Evolutionary conservation across 2,797 vertebrate genomes (phyloP).

Genomic region (Atherinosoma microstoma): DNA sequence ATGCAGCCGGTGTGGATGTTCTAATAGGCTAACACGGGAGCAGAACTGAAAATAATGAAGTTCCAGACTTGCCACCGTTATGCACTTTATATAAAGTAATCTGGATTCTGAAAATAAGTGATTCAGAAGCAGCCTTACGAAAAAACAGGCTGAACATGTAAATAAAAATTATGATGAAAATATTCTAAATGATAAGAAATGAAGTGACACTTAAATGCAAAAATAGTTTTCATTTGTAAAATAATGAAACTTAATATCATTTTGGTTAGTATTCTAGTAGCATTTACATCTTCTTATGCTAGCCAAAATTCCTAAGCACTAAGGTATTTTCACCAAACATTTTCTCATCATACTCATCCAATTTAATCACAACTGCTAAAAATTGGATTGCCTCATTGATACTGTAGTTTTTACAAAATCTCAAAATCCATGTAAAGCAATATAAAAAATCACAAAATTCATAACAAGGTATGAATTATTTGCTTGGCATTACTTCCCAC

Average conservation of each 20-base stretch:
- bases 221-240: background rate
- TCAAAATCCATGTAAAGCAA: conserved; percentile 37
- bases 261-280: background rate
- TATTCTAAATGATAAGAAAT: no score
- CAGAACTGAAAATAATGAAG: no score
- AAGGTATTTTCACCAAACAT: background rate
- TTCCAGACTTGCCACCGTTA: no score
- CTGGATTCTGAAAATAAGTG: no score
- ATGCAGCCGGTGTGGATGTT: no score
- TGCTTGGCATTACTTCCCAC: conserved; percentile 40
- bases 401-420: conserved; percentile 18
- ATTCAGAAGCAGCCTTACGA: no score
- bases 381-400: background rate
- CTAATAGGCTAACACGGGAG: no score
- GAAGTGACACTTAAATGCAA: no score
- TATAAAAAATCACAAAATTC: conserved; percentile 30
- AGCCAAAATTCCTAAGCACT: background rate
- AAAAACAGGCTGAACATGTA: no score
- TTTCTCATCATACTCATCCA: conserved; percentile 46
- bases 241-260: background rate
- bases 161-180: no score
- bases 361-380: conserved; percentile 27
- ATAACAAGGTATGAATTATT: conserved; percentile 43
- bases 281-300: background rate
- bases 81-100: no score